Evolutionary conservation across 2,888 invertebrate species (phyloP).

Genomic region (Ophion ellenae): DNA sequence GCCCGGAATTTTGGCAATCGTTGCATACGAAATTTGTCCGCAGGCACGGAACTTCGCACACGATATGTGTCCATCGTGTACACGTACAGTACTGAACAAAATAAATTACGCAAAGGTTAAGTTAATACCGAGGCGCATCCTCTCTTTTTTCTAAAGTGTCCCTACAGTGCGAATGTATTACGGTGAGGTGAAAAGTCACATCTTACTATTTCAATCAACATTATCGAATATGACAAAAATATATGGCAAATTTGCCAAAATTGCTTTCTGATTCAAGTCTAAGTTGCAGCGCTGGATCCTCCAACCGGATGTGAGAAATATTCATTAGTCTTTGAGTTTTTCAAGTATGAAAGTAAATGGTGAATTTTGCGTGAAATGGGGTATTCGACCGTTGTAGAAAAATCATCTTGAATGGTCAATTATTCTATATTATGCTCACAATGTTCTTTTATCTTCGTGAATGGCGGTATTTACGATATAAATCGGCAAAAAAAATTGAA

Average conservation of each 20-base stretch:
- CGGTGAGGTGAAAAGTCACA: not conserved
- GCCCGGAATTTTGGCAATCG: conserved; percentile 6
- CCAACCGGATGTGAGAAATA: not conserved
- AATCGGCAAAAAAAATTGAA: too few species aligned
- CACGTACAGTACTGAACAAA: not conserved
- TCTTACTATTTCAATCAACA: not conserved
- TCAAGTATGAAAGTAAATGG: too few species aligned
- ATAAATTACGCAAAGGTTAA: not conserved
- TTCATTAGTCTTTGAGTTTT: not conserved
- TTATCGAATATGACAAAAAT: too few species aligned
- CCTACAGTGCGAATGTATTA: not conserved
- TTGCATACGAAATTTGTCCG: conserved; percentile 10
- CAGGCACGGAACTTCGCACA: conserved; percentile 34
- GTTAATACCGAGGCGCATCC: not conserved
- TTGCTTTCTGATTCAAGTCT: not conserved
- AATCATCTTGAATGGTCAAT: too few species aligned
- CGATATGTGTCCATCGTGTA: not conserved
- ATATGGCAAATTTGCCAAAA: too few species aligned
- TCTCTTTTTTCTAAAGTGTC: too few species aligned
- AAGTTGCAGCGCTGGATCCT: not conserved
- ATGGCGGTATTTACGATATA: too few species aligned
- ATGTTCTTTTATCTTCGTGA: too few species aligned
- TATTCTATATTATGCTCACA: too few species aligned
- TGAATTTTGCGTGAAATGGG: too few species aligned
- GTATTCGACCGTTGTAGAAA: too few species aligned